Percentiles rank a stretch among this genome's conserved stretches.
phyloP scores from a whole-genome alignment of 2,888 invertebrate species.

The Eristalis intricaria region DNA sequence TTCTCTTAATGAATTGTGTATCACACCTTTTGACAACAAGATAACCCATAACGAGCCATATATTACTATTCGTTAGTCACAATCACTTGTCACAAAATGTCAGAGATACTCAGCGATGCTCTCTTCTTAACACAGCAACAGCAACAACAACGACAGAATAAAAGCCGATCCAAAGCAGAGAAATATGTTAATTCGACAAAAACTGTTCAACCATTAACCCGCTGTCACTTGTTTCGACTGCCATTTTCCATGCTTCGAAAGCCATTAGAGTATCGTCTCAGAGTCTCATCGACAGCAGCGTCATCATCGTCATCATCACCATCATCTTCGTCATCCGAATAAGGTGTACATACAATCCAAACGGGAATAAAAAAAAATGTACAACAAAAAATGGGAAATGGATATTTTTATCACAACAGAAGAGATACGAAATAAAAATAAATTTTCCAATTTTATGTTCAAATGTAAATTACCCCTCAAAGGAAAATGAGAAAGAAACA shows the following conservation, averaged over 20 bases:
- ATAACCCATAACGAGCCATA: conserved; percentile 40
- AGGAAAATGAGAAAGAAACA: background rate
- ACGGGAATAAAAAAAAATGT: conserved; percentile 13
- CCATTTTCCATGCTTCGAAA: conserved; percentile 42
- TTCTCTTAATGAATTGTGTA: conserved; percentile 36
- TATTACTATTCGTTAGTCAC: conserved; percentile 36
- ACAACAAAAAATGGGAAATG: conserved; percentile 19
- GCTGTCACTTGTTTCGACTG: conserved; percentile 54
- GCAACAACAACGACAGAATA: background rate
- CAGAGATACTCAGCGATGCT: conserved; percentile 12
- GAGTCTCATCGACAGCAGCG: conserved; percentile 21
- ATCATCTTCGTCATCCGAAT: conserved; percentile 24
- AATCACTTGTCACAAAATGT: conserved; percentile 56
- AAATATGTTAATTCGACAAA: conserved; percentile 48
- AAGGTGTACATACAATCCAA: conserved; percentile 6
- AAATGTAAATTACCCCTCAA: conserved; percentile 59
- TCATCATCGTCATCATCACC: conserved; percentile 26
- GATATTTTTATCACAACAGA: conserved; percentile 32
- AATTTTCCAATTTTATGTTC: conserved; percentile 69
- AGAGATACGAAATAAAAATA: conserved; percentile 56
- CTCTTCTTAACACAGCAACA: background rate
- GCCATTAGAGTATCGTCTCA: conserved; percentile 29
- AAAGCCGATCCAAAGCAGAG: conserved; percentile 6
- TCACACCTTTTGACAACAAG: conserved; percentile 54
- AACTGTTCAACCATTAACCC: conserved; percentile 34